Conservation (phyloP, 2,113 vertebrate genomes). For the Puntigrus tetrazona region DNA sequence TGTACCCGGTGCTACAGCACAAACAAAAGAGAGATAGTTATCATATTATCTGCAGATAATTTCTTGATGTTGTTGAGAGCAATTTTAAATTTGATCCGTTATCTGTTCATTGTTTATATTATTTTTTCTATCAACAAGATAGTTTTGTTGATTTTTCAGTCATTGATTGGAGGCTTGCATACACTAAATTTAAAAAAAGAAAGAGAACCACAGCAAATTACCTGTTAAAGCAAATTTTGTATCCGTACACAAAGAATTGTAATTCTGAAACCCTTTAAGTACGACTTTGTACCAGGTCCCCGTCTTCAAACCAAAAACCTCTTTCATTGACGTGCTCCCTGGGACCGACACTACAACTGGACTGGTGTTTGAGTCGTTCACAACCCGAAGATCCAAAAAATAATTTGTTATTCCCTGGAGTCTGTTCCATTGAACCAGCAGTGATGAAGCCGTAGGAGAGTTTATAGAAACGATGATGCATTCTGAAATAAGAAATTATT, state of each 20-base stretch:
- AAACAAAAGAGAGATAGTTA: conserved; percentile 34
- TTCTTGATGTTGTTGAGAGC: conserved; percentile 10
- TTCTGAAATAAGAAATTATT: conserved; percentile 50
- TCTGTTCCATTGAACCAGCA: conserved; percentile 68
- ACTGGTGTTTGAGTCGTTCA: conserved; percentile 53
- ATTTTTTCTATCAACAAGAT: too few relatives aligned
- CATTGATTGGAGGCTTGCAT: not conserved
- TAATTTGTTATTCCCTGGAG: conserved; percentile 60
- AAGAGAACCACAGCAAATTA: conserved; percentile 41
- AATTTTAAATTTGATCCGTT: not conserved
- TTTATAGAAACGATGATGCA: conserved; percentile 68
- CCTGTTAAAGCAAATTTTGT: conserved; percentile 60
- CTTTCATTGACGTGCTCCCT: not conserved
- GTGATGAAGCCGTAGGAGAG: conserved; percentile 61
- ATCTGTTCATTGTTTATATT: not conserved
- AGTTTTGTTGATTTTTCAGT: not conserved
- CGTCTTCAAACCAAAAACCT: conserved; percentile 64
- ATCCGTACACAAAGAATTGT: conserved; percentile 52
- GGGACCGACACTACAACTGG: conserved; percentile 63
- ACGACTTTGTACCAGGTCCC: conserved; percentile 70
- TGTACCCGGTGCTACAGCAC: conserved; percentile 64
- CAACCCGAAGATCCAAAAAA: conserved; percentile 72
- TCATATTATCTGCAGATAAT: not conserved
- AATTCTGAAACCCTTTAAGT: conserved; percentile 71
- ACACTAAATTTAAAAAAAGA: not conserved